phyloP scores from a whole-genome alignment of 2,797 vertebrate genomes.

The Ibycter americanus region DNA sequence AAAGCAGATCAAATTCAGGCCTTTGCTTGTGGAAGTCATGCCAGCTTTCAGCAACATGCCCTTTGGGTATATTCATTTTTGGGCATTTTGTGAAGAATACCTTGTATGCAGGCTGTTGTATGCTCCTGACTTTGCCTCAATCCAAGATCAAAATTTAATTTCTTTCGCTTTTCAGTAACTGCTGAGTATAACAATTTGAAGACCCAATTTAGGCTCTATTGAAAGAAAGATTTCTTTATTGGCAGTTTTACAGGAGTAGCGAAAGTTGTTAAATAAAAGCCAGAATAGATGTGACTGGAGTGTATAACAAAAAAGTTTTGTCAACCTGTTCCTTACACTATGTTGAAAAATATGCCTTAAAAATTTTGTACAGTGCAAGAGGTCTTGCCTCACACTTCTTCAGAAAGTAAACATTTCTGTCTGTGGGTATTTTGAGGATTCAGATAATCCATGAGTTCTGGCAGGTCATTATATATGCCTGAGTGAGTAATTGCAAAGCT shows the following conservation, averaged over 20 bases:
- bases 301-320: background rate
- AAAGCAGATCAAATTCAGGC: background rate
- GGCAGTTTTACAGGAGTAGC: slow-evolving; percentile 14
- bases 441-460: background rate
- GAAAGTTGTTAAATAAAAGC: slow-evolving; percentile 15
- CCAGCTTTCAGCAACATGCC: background rate
- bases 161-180: slow-evolving; percentile 16
- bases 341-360: background rate
- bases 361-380: background rate
- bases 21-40: slow-evolving; percentile 28
- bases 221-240: slow-evolving; percentile 43
- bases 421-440: background rate
- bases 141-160: slow-evolving; percentile 42
- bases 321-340: background rate
- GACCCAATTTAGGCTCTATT: slow-evolving; percentile 20
- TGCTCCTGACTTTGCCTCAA: background rate
- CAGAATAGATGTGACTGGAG: background rate
- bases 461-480: background rate
- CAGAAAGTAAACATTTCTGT: background rate
- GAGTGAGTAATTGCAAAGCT: background rate
- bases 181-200: slow-evolving; percentile 33
- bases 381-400: background rate
- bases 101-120: background rate
- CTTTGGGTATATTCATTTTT: background rate
- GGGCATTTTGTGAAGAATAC: background rate